Percentiles rank a stretch among this genome's conserved stretches.
phyloP scores from a whole-genome alignment of 2,797 vertebrate genomes.

The Gymnoscopelus braueri region DNA sequence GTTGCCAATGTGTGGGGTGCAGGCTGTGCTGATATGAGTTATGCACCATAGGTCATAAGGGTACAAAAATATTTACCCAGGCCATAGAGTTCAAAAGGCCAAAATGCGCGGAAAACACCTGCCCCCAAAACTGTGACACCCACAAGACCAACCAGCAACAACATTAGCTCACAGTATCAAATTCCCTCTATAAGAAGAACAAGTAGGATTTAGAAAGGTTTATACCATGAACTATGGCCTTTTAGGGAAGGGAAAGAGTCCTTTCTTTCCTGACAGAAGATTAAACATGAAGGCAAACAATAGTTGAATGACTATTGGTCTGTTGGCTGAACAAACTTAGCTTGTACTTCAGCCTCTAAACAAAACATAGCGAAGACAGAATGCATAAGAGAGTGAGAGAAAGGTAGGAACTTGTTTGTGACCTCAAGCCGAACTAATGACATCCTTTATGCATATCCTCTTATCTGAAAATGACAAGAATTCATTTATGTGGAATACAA shows the following conservation, averaged over 20 bases:
- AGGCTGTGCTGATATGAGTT: slow-evolving; percentile 73
- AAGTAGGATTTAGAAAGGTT: slow-evolving; percentile 55
- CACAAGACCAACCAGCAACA: slow-evolving; percentile 78
- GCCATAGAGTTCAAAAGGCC: slow-evolving; percentile 72
- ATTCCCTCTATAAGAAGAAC: slow-evolving; percentile 71
- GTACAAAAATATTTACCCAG: slow-evolving; percentile 73
- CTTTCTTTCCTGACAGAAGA: slow-evolving; percentile 54
- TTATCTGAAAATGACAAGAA: slow-evolving; percentile 84
- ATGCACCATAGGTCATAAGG: slow-evolving; percentile 79
- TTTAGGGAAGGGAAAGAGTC: slow-evolving; percentile 48
- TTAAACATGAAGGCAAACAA: slow-evolving; percentile 54
- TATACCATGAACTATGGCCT: slow-evolving; percentile 60
- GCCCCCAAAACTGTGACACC: slow-evolving; percentile 80
- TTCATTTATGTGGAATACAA: slow-evolving; percentile 87
- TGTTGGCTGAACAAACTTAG: slow-evolving; percentile 54
- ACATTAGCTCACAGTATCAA: slow-evolving; percentile 74
- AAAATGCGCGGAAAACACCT: slow-evolving; percentile 81
- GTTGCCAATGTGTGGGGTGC: slow-evolving; percentile 58
- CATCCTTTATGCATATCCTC: slow-evolving; percentile 84
- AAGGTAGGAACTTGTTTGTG: slow-evolving; percentile 77
- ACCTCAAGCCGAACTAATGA: slow-evolving; percentile 84
- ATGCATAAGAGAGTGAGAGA: slow-evolving; percentile 59
- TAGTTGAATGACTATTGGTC: slow-evolving; percentile 61
- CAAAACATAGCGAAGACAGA: slow-evolving; percentile 65
- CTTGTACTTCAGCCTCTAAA: slow-evolving; percentile 61